Evolutionary conservation across 2,888 invertebrate species (phyloP).

Genomic region (Gymnocheta viridis): DNA sequence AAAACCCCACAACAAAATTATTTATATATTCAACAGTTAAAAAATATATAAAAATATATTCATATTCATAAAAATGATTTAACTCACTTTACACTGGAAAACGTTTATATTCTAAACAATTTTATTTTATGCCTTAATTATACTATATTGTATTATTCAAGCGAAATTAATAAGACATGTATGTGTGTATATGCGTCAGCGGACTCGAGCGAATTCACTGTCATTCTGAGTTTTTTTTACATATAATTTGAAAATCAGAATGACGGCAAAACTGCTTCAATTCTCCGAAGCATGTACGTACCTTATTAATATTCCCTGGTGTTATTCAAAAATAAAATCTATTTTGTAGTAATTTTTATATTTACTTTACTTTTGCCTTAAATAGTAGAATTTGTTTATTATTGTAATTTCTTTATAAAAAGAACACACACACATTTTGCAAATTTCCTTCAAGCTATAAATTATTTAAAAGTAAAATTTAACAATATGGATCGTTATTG

Average conservation of each 20-base stretch:
- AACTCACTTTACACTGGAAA: slow-evolving; percentile 41
- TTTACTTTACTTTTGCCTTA: slow-evolving; percentile 62
- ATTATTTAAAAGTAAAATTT: slow-evolving; percentile 8
- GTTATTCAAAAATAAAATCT: slow-evolving; percentile 2
- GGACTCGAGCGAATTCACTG: background rate
- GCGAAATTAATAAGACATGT: background rate
- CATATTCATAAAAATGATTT: slow-evolving; percentile 33
- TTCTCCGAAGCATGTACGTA: background rate
- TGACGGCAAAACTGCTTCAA: background rate
- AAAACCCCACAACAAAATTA: slow-evolving; percentile 29
- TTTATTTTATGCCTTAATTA: slow-evolving; percentile 22
- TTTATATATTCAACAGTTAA: slow-evolving; percentile 60
- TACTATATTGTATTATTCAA: background rate
- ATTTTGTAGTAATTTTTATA: slow-evolving; percentile 36
- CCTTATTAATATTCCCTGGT: background rate
- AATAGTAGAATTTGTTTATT: slow-evolving; percentile 46
- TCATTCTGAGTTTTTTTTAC: background rate
- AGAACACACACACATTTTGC: slow-evolving; percentile 1
- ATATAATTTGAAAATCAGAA: background rate
- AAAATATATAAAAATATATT: slow-evolving; percentile 37
- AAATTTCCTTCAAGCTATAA: slow-evolving; percentile 15
- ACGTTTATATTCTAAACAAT: no score
- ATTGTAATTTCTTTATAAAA: slow-evolving; percentile 11
- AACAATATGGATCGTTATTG: slow-evolving; percentile 29
- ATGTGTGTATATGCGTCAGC: background rate